Evolutionary conservation across 2,113 vertebrate genomes (phyloP).

Genomic region (Vidua macroura): DNA sequence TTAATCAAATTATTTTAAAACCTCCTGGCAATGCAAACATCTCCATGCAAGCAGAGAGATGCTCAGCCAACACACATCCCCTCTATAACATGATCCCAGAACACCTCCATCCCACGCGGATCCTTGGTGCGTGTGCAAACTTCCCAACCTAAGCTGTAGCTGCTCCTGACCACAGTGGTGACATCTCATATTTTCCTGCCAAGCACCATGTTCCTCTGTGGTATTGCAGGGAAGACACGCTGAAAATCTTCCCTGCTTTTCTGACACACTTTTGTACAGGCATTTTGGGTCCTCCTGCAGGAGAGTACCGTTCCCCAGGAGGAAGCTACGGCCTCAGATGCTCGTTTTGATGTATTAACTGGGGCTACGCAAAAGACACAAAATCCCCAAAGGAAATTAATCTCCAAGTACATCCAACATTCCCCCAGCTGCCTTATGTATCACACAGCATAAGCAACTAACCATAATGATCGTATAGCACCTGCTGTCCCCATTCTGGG

Average conservation of each 20-base stretch:
- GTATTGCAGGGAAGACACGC: background rate
- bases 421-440: slow-evolving; percentile 38
- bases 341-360: background rate
- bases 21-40: background rate
- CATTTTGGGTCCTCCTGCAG: background rate
- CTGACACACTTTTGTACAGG: background rate
- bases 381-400: slow-evolving; percentile 51
- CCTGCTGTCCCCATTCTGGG: slow-evolving; percentile 47
- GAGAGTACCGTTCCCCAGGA: background rate
- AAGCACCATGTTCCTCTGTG: background rate
- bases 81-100: fast-evolving
- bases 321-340: background rate
- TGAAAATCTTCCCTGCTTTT: background rate
- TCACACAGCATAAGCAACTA: slow-evolving; percentile 15
- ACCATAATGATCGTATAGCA: slow-evolving; percentile 4
- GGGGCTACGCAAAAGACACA: background rate
- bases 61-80: background rate
- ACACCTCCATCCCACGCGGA: fast-evolving
- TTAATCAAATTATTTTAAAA: slow-evolving; percentile 31
- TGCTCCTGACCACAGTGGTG: background rate
- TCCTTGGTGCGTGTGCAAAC: fast-evolving
- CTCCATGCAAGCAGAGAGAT: background rate
- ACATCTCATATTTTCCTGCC: background rate
- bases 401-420: slow-evolving; percentile 36
- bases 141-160: fast-evolving